These are phyloP conservation scores for Apocrypta bakeri DNA, from an alignment of 1,140 invertebrate genomes.

Conservation along the genomic window DNA sequence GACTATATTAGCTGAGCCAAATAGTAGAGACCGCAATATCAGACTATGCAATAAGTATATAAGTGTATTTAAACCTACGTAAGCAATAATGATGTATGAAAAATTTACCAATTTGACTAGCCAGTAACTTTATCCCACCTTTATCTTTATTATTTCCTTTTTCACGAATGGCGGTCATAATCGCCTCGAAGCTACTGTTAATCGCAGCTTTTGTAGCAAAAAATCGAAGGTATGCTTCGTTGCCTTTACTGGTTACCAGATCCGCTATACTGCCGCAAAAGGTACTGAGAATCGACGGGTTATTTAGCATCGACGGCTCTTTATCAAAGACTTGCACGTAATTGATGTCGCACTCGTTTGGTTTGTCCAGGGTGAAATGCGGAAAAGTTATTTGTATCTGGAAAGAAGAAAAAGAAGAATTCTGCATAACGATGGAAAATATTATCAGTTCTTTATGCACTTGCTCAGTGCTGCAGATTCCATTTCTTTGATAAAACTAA, in stretches of 20 bases:
- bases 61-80: no score
- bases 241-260: slow-evolving; percentile 77
- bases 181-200: slow-evolving; percentile 81
- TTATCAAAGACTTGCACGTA: slow-evolving; percentile 86
- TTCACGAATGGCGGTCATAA: slow-evolving; percentile 85
- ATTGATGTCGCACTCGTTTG: slow-evolving; percentile 89
- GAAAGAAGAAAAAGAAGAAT: slow-evolving; percentile 61
- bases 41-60: no score
- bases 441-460: no score
- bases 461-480: no score
- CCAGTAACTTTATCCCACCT: background rate
- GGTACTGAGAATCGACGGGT: slow-evolving; percentile 77
- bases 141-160: slow-evolving; percentile 58
- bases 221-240: slow-evolving; percentile 82
- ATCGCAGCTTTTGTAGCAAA: slow-evolving; percentile 79
- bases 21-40: no score
- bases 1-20: no score
- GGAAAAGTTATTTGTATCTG: slow-evolving; percentile 85
- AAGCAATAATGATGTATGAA: no score
- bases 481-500: no score
- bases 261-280: slow-evolving; percentile 89
- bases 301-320: slow-evolving; percentile 76
- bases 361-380: slow-evolving; percentile 80
- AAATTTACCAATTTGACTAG: background rate
- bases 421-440: no score